Percentiles rank a stretch among this genome's conserved stretches.
Evolutionary conservation across 2,888 invertebrate species (phyloP).

Genomic region (Macrophya annulata): DNA sequence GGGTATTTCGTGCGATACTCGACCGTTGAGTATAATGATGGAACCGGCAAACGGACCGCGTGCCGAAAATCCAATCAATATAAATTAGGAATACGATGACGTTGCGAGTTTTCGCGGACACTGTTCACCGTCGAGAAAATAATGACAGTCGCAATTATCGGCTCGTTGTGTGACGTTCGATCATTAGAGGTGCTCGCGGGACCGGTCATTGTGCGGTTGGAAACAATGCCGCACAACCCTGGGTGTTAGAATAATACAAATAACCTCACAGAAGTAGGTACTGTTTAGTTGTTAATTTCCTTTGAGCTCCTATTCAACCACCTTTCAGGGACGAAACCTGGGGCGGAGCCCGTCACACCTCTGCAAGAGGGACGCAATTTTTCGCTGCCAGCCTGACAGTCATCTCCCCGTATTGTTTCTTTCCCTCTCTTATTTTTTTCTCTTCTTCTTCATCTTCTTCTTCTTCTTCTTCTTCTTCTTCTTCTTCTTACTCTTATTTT

Average conservation of each 20-base stretch:
- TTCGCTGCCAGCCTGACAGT: conserved; percentile 69
- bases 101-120: conserved; percentile 67
- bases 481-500: neutral
- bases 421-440: neutral
- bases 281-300: conserved; percentile 73
- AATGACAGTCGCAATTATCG: conserved; percentile 74
- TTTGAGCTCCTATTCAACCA: conserved; percentile 61
- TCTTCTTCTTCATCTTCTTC: conserved; percentile 52
- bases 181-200: conserved; percentile 64
- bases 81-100: conserved; percentile 75
- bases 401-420: conserved; percentile 73
- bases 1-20: conserved; percentile 33
- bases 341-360: conserved; percentile 44
- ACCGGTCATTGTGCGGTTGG: conserved; percentile 59
- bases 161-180: conserved; percentile 70
- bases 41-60: conserved; percentile 43
- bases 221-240: conserved; percentile 69
- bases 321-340: conserved; percentile 45
- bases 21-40: conserved; percentile 32
- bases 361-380: conserved; percentile 67
- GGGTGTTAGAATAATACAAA: conserved; percentile 74
- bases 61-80: conserved; percentile 68
- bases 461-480: conserved; percentile 52
- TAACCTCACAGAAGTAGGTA: conserved; percentile 66
- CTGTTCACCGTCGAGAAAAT: conserved; percentile 61